These are phyloP conservation scores for Strix uralensis DNA, from an alignment of 2,113 vertebrate species.

Conservation along the genomic window DNA sequence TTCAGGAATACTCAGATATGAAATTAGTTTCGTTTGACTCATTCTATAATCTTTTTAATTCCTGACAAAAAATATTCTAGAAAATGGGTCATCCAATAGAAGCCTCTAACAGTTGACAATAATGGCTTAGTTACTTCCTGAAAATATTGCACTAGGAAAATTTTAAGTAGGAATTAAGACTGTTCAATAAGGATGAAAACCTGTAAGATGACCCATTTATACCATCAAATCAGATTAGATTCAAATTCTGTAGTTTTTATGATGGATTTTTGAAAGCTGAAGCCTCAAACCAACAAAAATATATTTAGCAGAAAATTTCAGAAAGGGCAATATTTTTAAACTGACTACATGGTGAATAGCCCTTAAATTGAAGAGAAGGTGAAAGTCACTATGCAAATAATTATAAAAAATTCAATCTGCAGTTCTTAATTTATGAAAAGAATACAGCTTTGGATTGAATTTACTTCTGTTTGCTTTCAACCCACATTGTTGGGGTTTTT, in stretches of 20 bases:
- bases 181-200: background rate
- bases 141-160: background rate
- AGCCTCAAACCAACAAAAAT: background rate
- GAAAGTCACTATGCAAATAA: background rate
- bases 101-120: background rate
- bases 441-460: background rate
- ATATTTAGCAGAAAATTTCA: background rate
- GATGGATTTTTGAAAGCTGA: background rate
- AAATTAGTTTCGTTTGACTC: background rate
- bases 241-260: background rate
- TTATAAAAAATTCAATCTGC: background rate
- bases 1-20: background rate
- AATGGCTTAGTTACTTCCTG: background rate
- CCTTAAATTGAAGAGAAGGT: background rate
- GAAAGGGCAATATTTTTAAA: background rate
- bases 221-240: background rate
- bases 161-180: background rate
- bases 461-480: background rate
- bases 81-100: background rate
- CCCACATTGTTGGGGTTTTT: rapidly evolving
- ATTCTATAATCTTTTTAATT: background rate
- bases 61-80: background rate
- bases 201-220: background rate
- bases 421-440: background rate
- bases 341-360: background rate